Conservation (phyloP, 2,113 vertebrate genomes). For the Myocastor coypus region DNA sequence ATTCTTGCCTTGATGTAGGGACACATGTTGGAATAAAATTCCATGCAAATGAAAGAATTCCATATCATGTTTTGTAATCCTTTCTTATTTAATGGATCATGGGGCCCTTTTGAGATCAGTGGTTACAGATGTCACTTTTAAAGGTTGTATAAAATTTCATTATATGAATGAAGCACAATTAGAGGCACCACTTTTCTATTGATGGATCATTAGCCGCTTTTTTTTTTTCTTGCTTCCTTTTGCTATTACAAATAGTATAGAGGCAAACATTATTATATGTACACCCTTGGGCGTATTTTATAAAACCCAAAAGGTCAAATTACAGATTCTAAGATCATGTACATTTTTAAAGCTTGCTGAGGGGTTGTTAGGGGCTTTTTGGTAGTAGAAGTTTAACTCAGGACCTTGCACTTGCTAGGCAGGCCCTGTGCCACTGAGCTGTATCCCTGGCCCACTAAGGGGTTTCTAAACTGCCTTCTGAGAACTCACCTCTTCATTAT, state of each 20-base stretch:
- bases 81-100: neutral
- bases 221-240: neutral
- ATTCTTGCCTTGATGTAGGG: neutral
- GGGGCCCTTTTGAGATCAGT: neutral
- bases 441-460: neutral
- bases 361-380: no score
- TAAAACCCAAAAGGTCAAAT: conserved; percentile 43
- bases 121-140: conserved; percentile 22
- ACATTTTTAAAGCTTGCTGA: conserved; percentile 54
- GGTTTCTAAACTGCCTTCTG: conserved; percentile 41
- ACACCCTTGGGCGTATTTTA: neutral
- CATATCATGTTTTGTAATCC: neutral
- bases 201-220: neutral
- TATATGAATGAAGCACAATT: neutral
- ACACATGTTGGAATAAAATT: neutral
- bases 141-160: conserved; percentile 37
- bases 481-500: conserved; percentile 15
- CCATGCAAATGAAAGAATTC: neutral
- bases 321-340: conserved; percentile 18
- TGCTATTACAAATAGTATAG: neutral
- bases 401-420: no score
- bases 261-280: conserved; percentile 28
- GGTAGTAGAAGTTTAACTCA: no score
- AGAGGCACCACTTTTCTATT: neutral
- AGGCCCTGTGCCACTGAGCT: no score